A percentile compares a stretch with the other conserved stretches of the same genome.
Evolutionary conservation across 2,113 vertebrate species (phyloP).

Genomic region (Engraulis encrasicolus): DNA sequence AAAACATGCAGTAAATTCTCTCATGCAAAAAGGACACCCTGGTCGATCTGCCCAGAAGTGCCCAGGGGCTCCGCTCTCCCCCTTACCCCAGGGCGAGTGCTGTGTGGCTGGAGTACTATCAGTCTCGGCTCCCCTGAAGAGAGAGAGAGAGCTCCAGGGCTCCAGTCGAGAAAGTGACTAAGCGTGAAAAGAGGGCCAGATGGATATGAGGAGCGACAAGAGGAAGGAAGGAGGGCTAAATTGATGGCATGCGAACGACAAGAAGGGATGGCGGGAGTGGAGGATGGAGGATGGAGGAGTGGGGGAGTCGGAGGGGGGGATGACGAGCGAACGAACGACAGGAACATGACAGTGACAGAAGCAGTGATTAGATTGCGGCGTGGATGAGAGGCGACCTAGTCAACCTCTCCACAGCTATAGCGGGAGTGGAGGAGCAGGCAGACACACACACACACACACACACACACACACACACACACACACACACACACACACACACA

Average conservation of each 20-base stretch:
- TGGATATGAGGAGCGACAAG: conserved; percentile 77
- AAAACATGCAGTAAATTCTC: neutral
- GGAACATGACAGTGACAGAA: conserved; percentile 90
- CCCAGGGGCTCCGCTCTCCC: neutral
- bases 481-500: conserved; percentile 32
- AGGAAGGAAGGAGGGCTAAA: conserved; percentile 24
- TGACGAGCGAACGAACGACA: conserved; percentile 82
- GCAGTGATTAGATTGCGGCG: conserved; percentile 82
- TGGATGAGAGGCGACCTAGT: conserved; percentile 30
- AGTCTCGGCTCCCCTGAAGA: conserved; percentile 53
- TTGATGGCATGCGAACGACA: conserved; percentile 24
- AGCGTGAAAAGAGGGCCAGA: conserved; percentile 50
- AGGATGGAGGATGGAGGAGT: conserved; percentile 85
- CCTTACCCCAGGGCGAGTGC: neutral
- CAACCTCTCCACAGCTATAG: neutral
- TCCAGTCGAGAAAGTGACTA: conserved; percentile 29
- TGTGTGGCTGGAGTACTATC: neutral
- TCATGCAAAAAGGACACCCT: no score
- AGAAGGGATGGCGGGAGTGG: no score
- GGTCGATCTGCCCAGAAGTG: neutral
- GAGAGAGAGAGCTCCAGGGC: no score
- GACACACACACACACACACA: conserved; percentile 10
- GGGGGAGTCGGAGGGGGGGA: conserved; percentile 81
- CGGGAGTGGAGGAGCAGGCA: neutral
- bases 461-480: conserved; percentile 34